Base-by-base conservation (phyloP, 2,797 vertebrate genomes). In the Podarcis lilfordi region DNA sequence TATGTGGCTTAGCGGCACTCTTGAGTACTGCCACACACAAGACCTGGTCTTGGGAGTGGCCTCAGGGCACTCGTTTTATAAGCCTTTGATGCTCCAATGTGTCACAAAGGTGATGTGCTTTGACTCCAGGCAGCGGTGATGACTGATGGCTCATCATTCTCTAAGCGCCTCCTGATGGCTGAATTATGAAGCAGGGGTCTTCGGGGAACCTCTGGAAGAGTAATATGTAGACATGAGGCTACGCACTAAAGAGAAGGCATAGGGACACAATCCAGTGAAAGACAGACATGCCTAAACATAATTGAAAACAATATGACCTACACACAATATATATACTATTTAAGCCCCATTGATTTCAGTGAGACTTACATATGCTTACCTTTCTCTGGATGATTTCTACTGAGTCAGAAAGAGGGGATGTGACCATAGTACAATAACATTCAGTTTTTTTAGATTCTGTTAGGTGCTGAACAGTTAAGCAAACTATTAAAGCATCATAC, bases 61-160 rank as follows among this genome's bases (percentile, higher is more conserved):
- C 95, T 43, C 68, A 91, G 91, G 92, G 94, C 94, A 88, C 86
- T 91, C 77, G 89, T 69, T 95, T 95, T 94, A 92, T n/a, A 87
- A 94, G 91, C 59, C 90, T 94, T 95, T 93, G 92, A 95, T 95
- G 91, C 87, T 93, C 66, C n/a, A 84, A 90, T 94, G 90, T 95
- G 95, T 91, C 92, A 86, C 90, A 50, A 92, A 95, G 95, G 95
- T 94, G 95, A 95, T 92, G 37, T 0, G 9, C 91, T 94, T 92
- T 91, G 89, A 94, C 94, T 90, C 78, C 84, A 75, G 91, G 92
- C 94, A 77, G 91, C 86, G 66, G 90, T 0, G 0, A 81, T 40
- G 50, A 88, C 91, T 93, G 94, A 76, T 10, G 83, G 89, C 78
- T 94, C 82, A 92, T 85, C 90, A 11, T 91, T 93, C 91, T 82